Conservation (phyloP, 2,113 vertebrate species). For the Calyptomena viridis region DNA sequence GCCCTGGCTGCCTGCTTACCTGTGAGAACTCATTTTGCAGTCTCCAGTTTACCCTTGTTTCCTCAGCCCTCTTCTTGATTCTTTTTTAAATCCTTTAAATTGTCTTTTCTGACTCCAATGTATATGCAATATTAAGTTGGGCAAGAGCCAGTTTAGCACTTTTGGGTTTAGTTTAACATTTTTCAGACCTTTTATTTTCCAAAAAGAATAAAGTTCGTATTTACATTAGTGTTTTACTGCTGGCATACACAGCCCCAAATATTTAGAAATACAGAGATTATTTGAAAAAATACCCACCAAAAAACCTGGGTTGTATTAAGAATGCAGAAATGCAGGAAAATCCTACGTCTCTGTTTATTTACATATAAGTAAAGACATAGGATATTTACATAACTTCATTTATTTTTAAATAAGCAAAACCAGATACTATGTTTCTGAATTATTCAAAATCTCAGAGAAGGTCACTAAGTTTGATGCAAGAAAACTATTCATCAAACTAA, state of each 20-base stretch:
- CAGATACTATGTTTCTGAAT: neutral
- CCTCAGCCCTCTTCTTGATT: neutral
- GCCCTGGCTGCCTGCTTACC: conserved; percentile 62
- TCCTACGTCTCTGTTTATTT: neutral
- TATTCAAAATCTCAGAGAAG: neutral
- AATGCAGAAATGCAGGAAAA: neutral
- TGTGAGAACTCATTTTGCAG: neutral
- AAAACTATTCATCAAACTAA: neutral
- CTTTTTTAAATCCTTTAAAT: neutral
- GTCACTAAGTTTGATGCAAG: neutral
- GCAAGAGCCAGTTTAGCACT: neutral
- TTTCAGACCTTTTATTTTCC: neutral
- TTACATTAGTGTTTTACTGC: neutral
- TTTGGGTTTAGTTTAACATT: neutral
- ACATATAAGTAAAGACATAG: neutral
- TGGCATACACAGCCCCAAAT: neutral
- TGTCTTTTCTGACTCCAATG: neutral
- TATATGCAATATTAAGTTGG: neutral
- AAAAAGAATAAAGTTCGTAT: neutral
- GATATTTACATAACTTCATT: neutral
- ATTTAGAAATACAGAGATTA: neutral
- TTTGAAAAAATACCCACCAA: neutral
- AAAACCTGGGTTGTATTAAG: neutral
- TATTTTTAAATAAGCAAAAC: neutral
- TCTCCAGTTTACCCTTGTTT: neutral